Conservation (phyloP, 2,797 vertebrate genomes). For the Florisuga fusca region DNA sequence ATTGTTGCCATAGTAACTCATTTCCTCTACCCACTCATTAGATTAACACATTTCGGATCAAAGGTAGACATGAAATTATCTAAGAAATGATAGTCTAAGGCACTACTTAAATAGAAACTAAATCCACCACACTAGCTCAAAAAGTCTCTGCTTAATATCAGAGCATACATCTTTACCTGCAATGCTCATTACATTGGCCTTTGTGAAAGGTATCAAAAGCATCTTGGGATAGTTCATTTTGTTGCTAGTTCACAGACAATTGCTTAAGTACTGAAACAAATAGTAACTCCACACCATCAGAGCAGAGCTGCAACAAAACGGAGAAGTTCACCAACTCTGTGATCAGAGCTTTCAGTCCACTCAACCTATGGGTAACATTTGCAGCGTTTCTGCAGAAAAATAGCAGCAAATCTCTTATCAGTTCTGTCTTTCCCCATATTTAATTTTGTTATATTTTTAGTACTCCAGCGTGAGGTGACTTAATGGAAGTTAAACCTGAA, state of each 20-base stretch:
- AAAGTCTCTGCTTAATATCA: neutral
- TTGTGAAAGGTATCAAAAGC: constrained; percentile 3
- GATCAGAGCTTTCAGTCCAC: fast-evolving
- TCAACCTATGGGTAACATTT: neutral
- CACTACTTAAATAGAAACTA: neutral
- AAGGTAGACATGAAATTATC: constrained; percentile 25
- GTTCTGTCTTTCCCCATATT: neutral
- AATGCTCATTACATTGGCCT: neutral
- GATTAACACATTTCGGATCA: constrained; percentile 49
- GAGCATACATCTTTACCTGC: neutral
- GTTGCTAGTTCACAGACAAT: neutral
- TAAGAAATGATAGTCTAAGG: neutral
- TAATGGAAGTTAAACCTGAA: neutral
- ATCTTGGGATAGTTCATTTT: neutral
- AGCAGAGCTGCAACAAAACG: neutral
- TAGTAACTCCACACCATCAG: neutral
- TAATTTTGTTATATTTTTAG: neutral
- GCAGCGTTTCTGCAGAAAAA: neutral
- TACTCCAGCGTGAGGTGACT: neutral
- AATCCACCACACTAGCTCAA: neutral
- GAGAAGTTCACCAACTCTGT: neutral
- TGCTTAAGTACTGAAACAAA: neutral
- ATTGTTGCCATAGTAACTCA: constrained; percentile 57
- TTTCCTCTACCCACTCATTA: constrained; percentile 47
- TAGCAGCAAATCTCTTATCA: neutral